phyloP scores from a whole-genome alignment of 2,888 invertebrate genomes.

The Acholoe squamosa region DNA sequence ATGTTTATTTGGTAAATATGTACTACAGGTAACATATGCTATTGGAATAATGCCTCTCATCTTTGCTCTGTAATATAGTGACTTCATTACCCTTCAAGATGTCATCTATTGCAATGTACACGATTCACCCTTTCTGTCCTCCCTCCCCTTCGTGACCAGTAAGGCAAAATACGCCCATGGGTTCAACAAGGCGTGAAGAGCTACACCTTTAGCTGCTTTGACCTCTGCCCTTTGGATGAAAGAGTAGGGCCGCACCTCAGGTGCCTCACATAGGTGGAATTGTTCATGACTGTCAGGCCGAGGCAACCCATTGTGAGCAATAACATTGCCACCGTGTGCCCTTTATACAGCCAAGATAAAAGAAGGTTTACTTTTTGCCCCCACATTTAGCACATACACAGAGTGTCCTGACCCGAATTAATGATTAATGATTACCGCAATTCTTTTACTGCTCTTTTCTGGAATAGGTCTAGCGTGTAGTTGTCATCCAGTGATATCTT shows the following conservation, averaged over 20 bases:
- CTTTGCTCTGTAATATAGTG: too few species aligned
- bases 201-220: slow-evolving; percentile 25
- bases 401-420: slow-evolving; percentile 19
- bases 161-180: neutral
- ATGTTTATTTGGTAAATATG: too few species aligned
- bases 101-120: neutral
- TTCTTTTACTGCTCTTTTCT: neutral
- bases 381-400: slow-evolving; percentile 19
- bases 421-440: neutral
- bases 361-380: slow-evolving; percentile 37
- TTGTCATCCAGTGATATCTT: neutral
- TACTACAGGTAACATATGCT: too few species aligned
- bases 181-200: slow-evolving; percentile 39
- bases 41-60: too few species aligned
- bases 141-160: slow-evolving; percentile 34
- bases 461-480: neutral
- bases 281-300: slow-evolving; percentile 22
- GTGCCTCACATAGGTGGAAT: slow-evolving; percentile 27
- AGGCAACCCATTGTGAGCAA: slow-evolving; percentile 24
- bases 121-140: neutral
- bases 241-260: neutral
- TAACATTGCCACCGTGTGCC: slow-evolving; percentile 25
- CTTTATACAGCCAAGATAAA: neutral
- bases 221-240: neutral
- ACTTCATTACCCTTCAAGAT: too few species aligned